A percentile compares a stretch with the other conserved stretches of the same genome.
These are phyloP conservation scores for Neria commutata DNA, from an alignment of 2,888 invertebrate genomes.

Conservation along the genomic window DNA sequence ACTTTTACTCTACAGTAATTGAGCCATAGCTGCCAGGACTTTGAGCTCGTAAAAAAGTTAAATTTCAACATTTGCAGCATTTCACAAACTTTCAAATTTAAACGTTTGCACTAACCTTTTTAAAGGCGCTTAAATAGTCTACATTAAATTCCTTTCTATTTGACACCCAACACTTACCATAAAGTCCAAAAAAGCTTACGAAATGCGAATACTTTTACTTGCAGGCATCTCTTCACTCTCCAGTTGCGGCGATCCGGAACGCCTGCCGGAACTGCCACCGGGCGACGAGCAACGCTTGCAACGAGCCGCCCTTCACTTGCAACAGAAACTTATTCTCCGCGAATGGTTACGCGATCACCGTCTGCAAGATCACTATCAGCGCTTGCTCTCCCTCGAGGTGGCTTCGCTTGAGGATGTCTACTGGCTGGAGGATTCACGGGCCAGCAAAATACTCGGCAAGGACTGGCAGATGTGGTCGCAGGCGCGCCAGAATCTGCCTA, in stretches of 20 bases:
- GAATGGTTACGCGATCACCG: constrained; percentile 83
- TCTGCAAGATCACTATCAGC: constrained; percentile 75
- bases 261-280: constrained; percentile 79
- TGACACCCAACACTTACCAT: too few relatives aligned
- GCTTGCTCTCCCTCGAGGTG: constrained; percentile 79
- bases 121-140: too few relatives aligned
- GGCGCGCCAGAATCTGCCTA: constrained; percentile 81
- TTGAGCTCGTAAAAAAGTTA: too few relatives aligned
- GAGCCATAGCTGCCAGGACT: too few relatives aligned
- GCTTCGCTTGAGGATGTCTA: constrained; percentile 88
- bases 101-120: too few relatives aligned
- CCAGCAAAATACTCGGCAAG: constrained; percentile 77
- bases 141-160: too few relatives aligned
- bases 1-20: too few relatives aligned
- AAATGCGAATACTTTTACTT: constrained; percentile 35
- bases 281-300: constrained; percentile 84
- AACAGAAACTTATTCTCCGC: constrained; percentile 82
- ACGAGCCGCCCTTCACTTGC: constrained; percentile 79
- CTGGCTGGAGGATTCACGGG: constrained; percentile 84
- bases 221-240: constrained; percentile 83
- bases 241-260: constrained; percentile 78
- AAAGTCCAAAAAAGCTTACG: too few relatives aligned
- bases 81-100: too few relatives aligned
- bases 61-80: too few relatives aligned
- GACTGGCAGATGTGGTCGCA: constrained; percentile 81